phyloP scores from a whole-genome alignment of 1,140 invertebrate genomes.

The Plectus sambesii region DNA sequence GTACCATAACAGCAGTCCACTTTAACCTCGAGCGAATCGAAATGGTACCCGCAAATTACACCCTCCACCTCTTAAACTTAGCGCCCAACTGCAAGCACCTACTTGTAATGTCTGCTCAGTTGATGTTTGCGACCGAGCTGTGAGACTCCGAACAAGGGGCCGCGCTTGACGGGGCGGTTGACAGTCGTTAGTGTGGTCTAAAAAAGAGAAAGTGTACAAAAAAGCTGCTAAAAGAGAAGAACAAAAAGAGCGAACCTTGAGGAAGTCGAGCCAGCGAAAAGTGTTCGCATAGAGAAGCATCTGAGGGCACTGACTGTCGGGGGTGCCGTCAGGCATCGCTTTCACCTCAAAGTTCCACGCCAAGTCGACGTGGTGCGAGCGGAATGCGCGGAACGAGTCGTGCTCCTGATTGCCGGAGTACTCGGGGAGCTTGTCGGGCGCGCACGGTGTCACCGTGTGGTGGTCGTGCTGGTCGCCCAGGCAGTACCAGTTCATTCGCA shows the following conservation, averaged over 20 bases:
- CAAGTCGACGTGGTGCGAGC: conserved; percentile 81
- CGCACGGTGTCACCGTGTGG: conserved; percentile 86
- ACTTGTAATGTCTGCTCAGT: conserved; percentile 73
- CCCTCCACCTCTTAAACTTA: too few species aligned
- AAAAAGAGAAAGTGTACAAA: conserved; percentile 27
- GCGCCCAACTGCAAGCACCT: too few species aligned
- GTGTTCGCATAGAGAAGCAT: conserved; percentile 43
- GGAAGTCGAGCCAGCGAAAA: conserved; percentile 40
- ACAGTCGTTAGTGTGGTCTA: conserved; percentile 80
- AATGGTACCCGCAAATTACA: too few species aligned
- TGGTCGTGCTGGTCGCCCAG: conserved; percentile 86
- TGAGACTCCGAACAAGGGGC: conserved; percentile 72
- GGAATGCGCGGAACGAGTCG: conserved; percentile 65
- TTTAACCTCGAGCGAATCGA: too few species aligned
- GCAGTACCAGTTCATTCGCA: conserved; percentile 80
- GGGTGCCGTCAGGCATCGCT: conserved; percentile 41
- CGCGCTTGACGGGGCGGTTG: conserved; percentile 79
- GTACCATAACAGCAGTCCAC: too few species aligned
- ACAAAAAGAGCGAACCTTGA: conserved; percentile 24
- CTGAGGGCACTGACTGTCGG: conserved; percentile 27
- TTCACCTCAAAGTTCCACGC: conserved; percentile 78
- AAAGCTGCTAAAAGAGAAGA: conserved; percentile 3
- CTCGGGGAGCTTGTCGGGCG: conserved; percentile 87
- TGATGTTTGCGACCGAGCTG: conserved; percentile 70
- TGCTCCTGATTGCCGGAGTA: conserved; percentile 82